These are phyloP conservation scores for Myathropa florea DNA, from an alignment of 2,888 invertebrate genomes.

Conservation along the genomic window DNA sequence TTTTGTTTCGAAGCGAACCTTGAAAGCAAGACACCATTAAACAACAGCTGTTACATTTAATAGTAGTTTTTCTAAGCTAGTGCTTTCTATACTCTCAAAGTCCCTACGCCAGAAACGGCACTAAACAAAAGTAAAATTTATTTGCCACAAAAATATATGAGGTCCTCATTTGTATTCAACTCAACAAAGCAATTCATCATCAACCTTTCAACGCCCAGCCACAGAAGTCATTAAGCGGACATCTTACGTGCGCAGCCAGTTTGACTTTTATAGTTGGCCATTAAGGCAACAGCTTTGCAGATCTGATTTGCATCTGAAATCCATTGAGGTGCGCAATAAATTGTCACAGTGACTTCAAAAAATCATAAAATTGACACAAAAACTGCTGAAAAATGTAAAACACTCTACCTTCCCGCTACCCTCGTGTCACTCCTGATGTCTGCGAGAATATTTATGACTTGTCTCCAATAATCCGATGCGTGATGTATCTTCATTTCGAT, in stretches of 20 bases:
- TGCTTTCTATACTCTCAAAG: no score
- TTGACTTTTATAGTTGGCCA: constrained; percentile 31
- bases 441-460: constrained; percentile 45
- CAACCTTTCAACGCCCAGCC: neutral
- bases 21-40: no score
- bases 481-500: constrained; percentile 42
- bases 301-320: constrained; percentile 56
- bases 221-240: constrained; percentile 36
- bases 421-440: constrained; percentile 30
- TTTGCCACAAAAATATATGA: neutral
- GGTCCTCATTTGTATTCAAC: neutral
- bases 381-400: constrained; percentile 57
- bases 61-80: no score
- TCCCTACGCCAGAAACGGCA: no score
- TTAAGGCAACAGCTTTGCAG: constrained; percentile 30
- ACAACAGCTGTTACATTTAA: no score
- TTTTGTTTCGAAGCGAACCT: no score
- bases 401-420: constrained; percentile 7
- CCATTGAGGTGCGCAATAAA: constrained; percentile 55
- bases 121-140: neutral
- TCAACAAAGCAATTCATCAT: neutral
- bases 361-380: constrained; percentile 63
- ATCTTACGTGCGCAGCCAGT: constrained; percentile 55
- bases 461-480: constrained; percentile 52
- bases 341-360: constrained; percentile 53